Evolutionary conservation across 2,888 invertebrate species (phyloP).

Genomic region (Nebria brevicollis): DNA sequence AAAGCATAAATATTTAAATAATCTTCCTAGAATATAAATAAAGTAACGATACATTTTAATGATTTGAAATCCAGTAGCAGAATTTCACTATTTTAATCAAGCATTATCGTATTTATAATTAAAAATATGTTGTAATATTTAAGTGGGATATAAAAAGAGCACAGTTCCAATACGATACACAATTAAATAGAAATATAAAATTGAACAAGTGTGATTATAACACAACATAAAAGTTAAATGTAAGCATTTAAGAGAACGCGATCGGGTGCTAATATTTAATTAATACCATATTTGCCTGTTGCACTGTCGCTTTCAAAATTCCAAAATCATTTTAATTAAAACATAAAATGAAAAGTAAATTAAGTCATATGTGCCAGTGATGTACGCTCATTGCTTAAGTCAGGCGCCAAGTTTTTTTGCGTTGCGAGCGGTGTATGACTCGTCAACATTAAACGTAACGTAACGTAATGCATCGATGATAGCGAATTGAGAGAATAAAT

Average conservation of each 20-base stretch:
- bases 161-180: conserved; percentile 3
- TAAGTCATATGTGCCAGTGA: conserved; percentile 39
- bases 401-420: conserved; percentile 37
- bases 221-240: conserved; percentile 4
- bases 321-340: conserved; percentile 45
- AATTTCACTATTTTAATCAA: conserved; percentile 1
- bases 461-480: not conserved
- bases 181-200: conserved; percentile 12
- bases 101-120: not conserved
- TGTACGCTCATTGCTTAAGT: conserved; percentile 38
- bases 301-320: conserved; percentile 23
- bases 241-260: not conserved
- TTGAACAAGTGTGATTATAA: not conserved
- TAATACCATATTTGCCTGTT: not conserved
- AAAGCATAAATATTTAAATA: not conserved
- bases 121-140: not conserved
- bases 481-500: not conserved
- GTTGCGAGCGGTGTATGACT: not conserved
- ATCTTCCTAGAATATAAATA: not conserved
- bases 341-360: conserved; percentile 44
- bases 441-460: not conserved
- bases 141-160: not conserved
- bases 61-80: not conserved
- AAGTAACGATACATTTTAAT: not conserved
- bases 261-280: conserved; percentile 6